A percentile compares a stretch with the other conserved stretches of the same genome.
These are phyloP conservation scores for Spea bombifrons DNA, from an alignment of 2,113 vertebrate genomes.

Conservation along the genomic window DNA sequence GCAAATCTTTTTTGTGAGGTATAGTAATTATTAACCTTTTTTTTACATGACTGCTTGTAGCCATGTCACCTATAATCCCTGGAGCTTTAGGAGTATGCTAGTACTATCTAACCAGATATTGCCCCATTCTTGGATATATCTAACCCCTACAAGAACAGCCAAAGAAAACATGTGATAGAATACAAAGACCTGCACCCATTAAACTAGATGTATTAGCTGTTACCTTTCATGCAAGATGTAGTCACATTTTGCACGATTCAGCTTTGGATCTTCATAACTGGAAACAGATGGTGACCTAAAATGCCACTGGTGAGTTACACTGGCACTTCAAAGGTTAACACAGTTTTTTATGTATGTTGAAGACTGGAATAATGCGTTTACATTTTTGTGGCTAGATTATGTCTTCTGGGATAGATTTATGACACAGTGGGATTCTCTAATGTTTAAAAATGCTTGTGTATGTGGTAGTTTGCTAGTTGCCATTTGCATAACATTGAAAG, in stretches of 20 bases:
- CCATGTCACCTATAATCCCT: too few relatives aligned
- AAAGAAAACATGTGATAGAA: too few relatives aligned
- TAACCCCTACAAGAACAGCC: too few relatives aligned
- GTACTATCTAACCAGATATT: too few relatives aligned
- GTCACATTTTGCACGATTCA: background rate
- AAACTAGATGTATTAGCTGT: background rate
- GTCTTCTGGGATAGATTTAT: background rate
- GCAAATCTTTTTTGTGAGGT: too few relatives aligned
- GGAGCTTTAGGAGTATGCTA: too few relatives aligned
- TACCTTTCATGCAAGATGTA: background rate
- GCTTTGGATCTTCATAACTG: background rate
- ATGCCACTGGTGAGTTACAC: background rate
- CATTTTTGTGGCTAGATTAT: background rate
- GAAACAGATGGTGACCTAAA: conserved; percentile 1
- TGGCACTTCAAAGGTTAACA: background rate
- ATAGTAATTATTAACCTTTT: too few relatives aligned
- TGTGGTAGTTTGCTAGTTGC: background rate
- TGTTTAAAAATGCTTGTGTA: background rate
- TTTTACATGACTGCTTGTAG: too few relatives aligned
- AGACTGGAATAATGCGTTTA: background rate
- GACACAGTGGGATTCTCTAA: background rate
- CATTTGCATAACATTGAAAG: background rate
- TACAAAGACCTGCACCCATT: background rate
- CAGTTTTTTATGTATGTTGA: background rate
- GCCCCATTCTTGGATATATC: too few relatives aligned